Evolutionary conservation across 2,113 vertebrate species (phyloP).

Genomic region (Okapia johnstoni): DNA sequence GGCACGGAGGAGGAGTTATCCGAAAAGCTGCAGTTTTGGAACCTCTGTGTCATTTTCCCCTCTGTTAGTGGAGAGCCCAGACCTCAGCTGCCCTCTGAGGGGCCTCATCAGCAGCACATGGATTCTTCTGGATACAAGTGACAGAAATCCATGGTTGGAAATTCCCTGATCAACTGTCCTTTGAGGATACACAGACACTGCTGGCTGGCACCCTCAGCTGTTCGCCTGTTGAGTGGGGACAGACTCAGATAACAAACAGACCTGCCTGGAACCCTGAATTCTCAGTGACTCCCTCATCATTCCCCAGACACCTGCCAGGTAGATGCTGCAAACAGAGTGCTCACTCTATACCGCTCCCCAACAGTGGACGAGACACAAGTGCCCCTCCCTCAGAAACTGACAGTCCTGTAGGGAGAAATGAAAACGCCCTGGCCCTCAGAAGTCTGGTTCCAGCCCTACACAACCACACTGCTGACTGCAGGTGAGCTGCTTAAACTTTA

Average conservation of each 20-base stretch:
- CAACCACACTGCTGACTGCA: background rate
- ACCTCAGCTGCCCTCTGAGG: background rate
- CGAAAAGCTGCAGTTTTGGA: fast-evolving
- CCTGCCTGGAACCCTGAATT: background rate
- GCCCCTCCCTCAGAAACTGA: fast-evolving
- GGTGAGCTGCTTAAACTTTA: background rate
- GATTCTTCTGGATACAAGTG: background rate
- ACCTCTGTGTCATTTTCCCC: background rate
- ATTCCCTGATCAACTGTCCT: fast-evolving
- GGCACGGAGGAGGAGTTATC: fast-evolving
- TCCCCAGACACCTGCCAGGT: background rate
- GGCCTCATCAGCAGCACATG: fast-evolving
- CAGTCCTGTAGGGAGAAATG: background rate
- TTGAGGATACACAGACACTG: fast-evolving
- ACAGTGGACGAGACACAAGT: fast-evolving
- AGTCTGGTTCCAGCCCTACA: background rate
- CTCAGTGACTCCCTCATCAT: background rate
- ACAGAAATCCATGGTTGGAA: background rate
- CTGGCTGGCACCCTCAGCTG: background rate
- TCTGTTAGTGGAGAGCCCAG: background rate
- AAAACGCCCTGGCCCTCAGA: background rate
- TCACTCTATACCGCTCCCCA: background rate
- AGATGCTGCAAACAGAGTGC: fast-evolving
- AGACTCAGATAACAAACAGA: background rate
- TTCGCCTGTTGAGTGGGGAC: background rate